These are phyloP conservation scores for Tor tambroides DNA, from an alignment of 2,113 vertebrate species.

Conservation along the genomic window DNA sequence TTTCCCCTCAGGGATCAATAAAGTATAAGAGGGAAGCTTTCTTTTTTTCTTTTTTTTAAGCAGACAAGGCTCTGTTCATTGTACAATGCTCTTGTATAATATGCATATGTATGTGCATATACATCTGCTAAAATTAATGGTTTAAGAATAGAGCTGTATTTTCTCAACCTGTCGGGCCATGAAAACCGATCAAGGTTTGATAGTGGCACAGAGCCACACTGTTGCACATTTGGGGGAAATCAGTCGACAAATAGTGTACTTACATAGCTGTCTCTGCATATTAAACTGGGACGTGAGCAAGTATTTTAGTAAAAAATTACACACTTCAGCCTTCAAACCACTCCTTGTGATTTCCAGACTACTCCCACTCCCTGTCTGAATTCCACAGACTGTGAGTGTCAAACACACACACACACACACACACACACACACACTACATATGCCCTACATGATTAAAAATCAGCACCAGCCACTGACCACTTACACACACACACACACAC, in stretches of 20 bases:
- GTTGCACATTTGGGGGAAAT: not conserved
- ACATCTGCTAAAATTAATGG: not conserved
- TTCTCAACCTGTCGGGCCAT: not conserved
- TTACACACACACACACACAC: not conserved
- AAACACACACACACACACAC: not conserved
- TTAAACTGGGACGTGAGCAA: not conserved
- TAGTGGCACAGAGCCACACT: not conserved
- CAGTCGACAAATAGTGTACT: not conserved
- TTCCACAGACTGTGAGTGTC: not conserved
- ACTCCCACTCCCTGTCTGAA: not conserved
- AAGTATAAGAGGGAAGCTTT: slow-evolving; percentile 31
- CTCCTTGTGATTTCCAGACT: slow-evolving; percentile 15
- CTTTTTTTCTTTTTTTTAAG: not conserved
- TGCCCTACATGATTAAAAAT: not conserved
- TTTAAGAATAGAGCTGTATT: not conserved
- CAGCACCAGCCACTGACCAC: slow-evolving; percentile 24
- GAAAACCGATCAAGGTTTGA: not conserved
- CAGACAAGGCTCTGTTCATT: slow-evolving; percentile 12
- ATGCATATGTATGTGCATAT: not conserved
- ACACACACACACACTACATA: not conserved
- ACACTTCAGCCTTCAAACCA: slow-evolving; percentile 13
- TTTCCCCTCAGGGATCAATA: slow-evolving; percentile 37
- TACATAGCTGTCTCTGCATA: not conserved
- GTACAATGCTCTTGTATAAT: not conserved
- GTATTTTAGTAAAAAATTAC: not conserved